A percentile compares a stretch with the other conserved stretches of the same genome.
Evolutionary conservation across 2,888 invertebrate species (phyloP).

Genomic region (Epiblema foenella): DNA sequence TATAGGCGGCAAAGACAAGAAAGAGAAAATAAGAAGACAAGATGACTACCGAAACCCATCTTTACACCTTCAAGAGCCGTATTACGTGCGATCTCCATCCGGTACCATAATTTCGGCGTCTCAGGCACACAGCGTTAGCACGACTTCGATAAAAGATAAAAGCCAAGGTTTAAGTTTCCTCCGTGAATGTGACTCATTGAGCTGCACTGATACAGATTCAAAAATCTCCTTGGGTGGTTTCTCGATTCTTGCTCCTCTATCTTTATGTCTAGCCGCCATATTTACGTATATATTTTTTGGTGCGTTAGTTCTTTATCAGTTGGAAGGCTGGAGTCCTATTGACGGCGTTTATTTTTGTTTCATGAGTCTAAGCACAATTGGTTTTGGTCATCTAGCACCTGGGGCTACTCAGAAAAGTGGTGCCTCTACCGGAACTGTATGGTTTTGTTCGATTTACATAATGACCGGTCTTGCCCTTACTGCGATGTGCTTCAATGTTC

Average conservation of each 20-base stretch:
- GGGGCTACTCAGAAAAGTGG: constrained; percentile 84
- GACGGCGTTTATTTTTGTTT: constrained; percentile 98
- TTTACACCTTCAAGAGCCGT: constrained; percentile 87
- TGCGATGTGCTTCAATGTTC: constrained; percentile 95
- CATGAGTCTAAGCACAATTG: constrained; percentile 97
- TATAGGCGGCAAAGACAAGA: constrained; percentile 91
- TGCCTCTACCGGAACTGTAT: constrained; percentile 88
- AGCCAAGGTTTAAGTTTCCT: constrained; percentile 73
- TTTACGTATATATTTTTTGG: constrained; percentile 96
- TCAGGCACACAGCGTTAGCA: constrained; percentile 77
- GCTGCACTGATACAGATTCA: constrained; percentile 88
- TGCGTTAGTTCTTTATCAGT: constrained; percentile 93
- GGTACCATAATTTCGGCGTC: constrained; percentile 82
- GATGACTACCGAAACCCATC: constrained; percentile 88
- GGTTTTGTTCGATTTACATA: constrained; percentile 96
- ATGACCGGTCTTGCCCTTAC: constrained; percentile 95
- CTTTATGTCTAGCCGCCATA: constrained; percentile 95
- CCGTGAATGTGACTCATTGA: constrained; percentile 83
- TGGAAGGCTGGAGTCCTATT: constrained; percentile 96
- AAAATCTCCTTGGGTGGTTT: constrained; percentile 88
- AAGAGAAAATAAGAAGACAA: constrained; percentile 90
- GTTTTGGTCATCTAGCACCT: constrained; percentile 94
- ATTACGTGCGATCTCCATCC: constrained; percentile 86
- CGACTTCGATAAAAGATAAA: constrained; percentile 78
- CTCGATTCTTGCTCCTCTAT: constrained; percentile 94